A percentile compares a stretch with the other conserved stretches of the same genome.
Conservation (phyloP, 2,888 invertebrate species). For the Brassicogethes aeneus region DNA sequence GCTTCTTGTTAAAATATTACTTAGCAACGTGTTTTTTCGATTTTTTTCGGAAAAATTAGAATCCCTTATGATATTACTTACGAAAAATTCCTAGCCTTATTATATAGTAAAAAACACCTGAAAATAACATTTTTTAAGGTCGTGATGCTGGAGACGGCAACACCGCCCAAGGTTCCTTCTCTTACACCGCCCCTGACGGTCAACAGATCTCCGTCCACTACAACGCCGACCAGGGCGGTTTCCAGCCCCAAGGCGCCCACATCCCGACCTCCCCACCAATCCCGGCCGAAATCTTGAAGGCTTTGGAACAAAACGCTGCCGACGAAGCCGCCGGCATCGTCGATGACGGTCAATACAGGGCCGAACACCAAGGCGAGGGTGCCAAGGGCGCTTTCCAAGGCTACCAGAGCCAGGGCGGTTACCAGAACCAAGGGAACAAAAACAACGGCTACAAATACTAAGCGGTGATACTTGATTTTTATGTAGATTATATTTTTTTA, state of each 20-base stretch:
- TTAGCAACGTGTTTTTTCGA: too few species aligned
- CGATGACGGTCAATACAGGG: conserved; percentile 22
- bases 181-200: conserved; percentile 21
- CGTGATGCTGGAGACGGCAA: conserved; percentile 12
- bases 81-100: too few species aligned
- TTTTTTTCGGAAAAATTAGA: too few species aligned
- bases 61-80: too few species aligned
- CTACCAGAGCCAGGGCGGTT: background rate
- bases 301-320: conserved; percentile 24
- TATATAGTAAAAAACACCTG: too few species aligned
- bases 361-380: conserved; percentile 3
- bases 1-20: too few species aligned
- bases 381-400: conserved; percentile 1
- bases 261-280: conserved; percentile 52
- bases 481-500: too few species aligned
- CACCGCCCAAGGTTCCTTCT: conserved; percentile 20
- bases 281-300: conserved; percentile 46
- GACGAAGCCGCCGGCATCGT: conserved; percentile 26
- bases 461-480: too few species aligned
- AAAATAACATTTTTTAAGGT: conserved; percentile 28
- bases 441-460: conserved; percentile 8
- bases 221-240: conserved; percentile 50
- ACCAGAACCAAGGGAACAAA: conserved; percentile 1
- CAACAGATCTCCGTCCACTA: conserved; percentile 28
- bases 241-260: conserved; percentile 46